phyloP scores from a whole-genome alignment of 2,888 invertebrate genomes.

The Apotomis capreana region DNA sequence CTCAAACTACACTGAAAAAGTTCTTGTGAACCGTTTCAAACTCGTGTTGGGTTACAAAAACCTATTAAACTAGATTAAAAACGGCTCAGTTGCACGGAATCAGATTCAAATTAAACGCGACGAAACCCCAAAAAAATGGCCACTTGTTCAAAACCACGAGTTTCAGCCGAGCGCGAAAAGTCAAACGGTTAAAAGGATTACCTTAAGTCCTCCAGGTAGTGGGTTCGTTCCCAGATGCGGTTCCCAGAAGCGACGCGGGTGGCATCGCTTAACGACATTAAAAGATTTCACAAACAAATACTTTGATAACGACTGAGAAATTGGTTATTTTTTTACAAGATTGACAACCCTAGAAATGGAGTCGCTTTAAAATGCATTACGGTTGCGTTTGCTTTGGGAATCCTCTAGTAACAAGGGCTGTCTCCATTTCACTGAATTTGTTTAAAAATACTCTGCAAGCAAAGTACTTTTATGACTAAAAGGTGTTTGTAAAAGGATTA shows the following conservation, averaged over 20 bases:
- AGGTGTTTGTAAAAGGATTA: constrained; percentile 40
- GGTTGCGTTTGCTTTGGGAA: not conserved
- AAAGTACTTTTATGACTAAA: constrained; percentile 31
- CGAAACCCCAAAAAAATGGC: constrained; percentile 28
- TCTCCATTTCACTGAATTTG: constrained; percentile 21
- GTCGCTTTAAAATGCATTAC: not conserved
- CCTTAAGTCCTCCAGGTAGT: constrained; percentile 59
- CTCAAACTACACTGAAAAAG: not conserved
- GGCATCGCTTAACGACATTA: constrained; percentile 58
- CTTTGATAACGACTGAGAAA: constrained; percentile 52
- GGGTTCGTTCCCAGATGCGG: constrained; percentile 53
- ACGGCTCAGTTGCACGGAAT: constrained; percentile 8
- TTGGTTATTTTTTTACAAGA: constrained; percentile 44
- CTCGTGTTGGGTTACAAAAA: constrained; percentile 2
- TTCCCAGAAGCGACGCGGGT: constrained; percentile 70
- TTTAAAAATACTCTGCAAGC: constrained; percentile 28
- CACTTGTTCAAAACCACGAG: constrained; percentile 21
- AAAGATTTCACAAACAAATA: constrained; percentile 57
- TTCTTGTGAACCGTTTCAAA: not conserved
- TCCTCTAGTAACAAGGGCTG: not conserved
- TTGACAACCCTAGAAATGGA: constrained; percentile 17
- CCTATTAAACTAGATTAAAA: constrained; percentile 12
- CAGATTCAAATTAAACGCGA: constrained; percentile 26
- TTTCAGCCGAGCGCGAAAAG: constrained; percentile 41
- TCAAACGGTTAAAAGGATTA: constrained; percentile 45